A percentile compares a stretch with the other conserved stretches of the same genome.
phyloP scores from a whole-genome alignment of 2,797 vertebrate genomes.

The Microchirus variegatus region DNA sequence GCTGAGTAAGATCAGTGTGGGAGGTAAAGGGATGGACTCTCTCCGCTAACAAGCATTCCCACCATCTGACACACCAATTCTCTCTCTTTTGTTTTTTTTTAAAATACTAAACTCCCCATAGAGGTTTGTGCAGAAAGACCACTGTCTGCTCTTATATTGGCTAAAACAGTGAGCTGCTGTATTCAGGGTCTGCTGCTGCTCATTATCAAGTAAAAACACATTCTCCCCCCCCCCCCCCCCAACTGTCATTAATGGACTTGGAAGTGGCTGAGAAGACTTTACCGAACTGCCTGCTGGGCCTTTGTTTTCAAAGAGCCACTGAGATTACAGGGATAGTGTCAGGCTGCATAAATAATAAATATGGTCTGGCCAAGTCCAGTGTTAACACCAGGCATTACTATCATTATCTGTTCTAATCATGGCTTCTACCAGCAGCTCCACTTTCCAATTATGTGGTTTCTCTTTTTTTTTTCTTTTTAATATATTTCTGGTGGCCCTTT shows the following conservation, averaged over 20 bases:
- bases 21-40: slow-evolving; percentile 8
- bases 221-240: no score
- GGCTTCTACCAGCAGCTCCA: slow-evolving; percentile 12
- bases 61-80: slow-evolving; percentile 14
- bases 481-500: slow-evolving; percentile 32
- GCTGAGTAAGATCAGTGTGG: slow-evolving; percentile 22
- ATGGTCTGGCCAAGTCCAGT: slow-evolving; percentile 8
- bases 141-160: neutral
- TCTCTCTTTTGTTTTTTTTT: neutral
- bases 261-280: neutral
- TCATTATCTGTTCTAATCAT: slow-evolving; percentile 37
- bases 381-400: slow-evolving; percentile 19
- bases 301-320: slow-evolving; percentile 23
- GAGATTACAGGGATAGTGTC: slow-evolving; percentile 19
- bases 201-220: neutral
- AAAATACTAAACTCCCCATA: neutral
- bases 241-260: slow-evolving; percentile 4
- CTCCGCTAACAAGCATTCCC: slow-evolving; percentile 45
- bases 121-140: slow-evolving; percentile 15
- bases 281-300: slow-evolving; percentile 13
- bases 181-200: neutral
- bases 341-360: slow-evolving; percentile 26
- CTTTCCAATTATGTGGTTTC: slow-evolving; percentile 36
- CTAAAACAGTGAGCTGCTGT: neutral
- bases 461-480: slow-evolving; percentile 15